Base-by-base conservation (phyloP, 1,140 invertebrate species). In the Hypsibius dujardini region DNA sequence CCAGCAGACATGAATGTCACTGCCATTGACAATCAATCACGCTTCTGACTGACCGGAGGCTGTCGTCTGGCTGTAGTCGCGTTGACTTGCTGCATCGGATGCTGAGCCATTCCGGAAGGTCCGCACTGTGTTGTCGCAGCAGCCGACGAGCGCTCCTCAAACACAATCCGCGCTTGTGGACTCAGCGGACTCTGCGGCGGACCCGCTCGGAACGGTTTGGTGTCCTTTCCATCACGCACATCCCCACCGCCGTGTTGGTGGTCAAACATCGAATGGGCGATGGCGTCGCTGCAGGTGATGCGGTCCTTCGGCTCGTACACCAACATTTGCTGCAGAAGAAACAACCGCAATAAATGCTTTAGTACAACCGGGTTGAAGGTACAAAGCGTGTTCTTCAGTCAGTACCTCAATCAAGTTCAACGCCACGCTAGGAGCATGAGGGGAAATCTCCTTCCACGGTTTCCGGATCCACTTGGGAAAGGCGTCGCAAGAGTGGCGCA, bases 381-480 rank as follows among this genome's bases (percentile, higher is more conserved):
- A n/a, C 50, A 7, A n/a, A 56, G 7, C n/a, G 50, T 56, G n/a
- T 7, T 56, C n/a, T 56, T 7, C 62, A 42, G 42, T 67, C 42
- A 67, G 3, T 67, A 67, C 62, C 42, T 67, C 45, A 3, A 67
- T 12, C 7, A 67, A 42, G 3, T 67, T 42, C 3, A 67, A 3
- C 3, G 62, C 62, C 42, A 67, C 7, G 62, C 3, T 3, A 3
- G 62, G 62, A 42, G 62, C 62, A 42, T 67, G 62, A 3, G 7
- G 7, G 12, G 62, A 7, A 3, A 67, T 42, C 42, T 67, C 62
- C 42, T 67, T 67, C 62, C 62, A 67, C 7, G 7, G 3, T 42
- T 42, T 67, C 62, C 12, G 7, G 3, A 3, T 42, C 62, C 62
- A 67, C 42, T 67, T 67, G 7, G 62, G 62, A 67, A 67, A 67